phyloP scores from a whole-genome alignment of 2,113 vertebrate genomes.

The Syrmaticus mikado region DNA sequence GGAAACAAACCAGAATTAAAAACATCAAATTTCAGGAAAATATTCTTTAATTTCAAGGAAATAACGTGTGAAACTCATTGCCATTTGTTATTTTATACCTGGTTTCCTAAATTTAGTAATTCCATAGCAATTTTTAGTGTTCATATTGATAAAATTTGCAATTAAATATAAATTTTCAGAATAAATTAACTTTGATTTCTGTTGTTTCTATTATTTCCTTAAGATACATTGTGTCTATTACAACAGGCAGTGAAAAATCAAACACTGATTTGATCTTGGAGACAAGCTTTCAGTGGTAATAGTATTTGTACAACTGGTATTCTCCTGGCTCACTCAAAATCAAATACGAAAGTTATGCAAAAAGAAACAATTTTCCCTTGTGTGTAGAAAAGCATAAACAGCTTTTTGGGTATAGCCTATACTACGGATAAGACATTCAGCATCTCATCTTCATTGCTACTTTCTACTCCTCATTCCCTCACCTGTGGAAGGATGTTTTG shows the following conservation, averaged over 20 bases:
- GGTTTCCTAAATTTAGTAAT: neutral
- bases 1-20: neutral
- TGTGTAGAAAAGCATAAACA: neutral
- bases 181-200: neutral
- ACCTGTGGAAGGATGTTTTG: neutral
- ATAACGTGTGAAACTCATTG: neutral
- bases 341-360: neutral
- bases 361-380: neutral
- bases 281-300: neutral
- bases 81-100: neutral
- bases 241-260: neutral
- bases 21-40: rapidly evolving
- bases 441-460: neutral
- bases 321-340: neutral
- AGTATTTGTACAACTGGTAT: neutral
- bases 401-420: neutral
- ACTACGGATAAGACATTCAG: neutral
- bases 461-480: constrained; percentile 11
- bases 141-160: neutral
- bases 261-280: neutral
- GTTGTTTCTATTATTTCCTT: neutral
- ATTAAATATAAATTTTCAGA: neutral
- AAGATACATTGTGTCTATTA: neutral
- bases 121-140: neutral
- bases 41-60: neutral